Evolutionary conservation across 1,140 invertebrate species (phyloP).

Genomic region (Drosophila pachea): DNA sequence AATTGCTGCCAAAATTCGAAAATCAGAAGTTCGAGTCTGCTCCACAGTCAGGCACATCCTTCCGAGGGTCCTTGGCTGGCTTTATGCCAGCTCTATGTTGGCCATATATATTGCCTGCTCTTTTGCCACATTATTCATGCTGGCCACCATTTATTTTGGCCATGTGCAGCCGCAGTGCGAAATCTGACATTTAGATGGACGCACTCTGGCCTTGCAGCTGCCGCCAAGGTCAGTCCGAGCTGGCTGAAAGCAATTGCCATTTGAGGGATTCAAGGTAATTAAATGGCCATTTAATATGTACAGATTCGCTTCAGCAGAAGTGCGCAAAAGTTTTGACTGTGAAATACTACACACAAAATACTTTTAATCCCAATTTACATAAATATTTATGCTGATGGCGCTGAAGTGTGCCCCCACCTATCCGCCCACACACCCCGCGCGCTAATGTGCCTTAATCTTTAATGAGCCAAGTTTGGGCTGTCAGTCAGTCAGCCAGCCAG

Average conservation of each 20-base stretch:
- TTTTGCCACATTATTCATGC: too few relatives aligned
- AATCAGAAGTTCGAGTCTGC: too few relatives aligned
- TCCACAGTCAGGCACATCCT: too few relatives aligned
- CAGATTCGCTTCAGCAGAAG: slow-evolving; percentile 1
- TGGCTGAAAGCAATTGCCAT: slow-evolving; percentile 31
- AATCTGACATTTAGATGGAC: slow-evolving; percentile 46
- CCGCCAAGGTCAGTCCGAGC: slow-evolving; percentile 44
- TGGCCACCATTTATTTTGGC: slow-evolving; percentile 41
- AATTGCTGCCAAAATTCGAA: slow-evolving; percentile 1
- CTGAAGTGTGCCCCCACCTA: slow-evolving; percentile 46
- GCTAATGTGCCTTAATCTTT: slow-evolving; percentile 77
- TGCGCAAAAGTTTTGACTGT: slow-evolving; percentile 36
- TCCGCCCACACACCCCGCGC: slow-evolving; percentile 48
- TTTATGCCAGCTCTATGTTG: too few relatives aligned
- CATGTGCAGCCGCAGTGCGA: slow-evolving; percentile 42
- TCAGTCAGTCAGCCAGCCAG: slow-evolving; percentile 32
- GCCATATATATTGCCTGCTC: too few relatives aligned
- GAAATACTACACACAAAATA: slow-evolving; percentile 62
- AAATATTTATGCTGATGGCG: slow-evolving; percentile 75
- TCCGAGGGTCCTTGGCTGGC: too few relatives aligned
- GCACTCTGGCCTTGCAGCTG: too few relatives aligned
- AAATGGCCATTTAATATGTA: slow-evolving; percentile 58
- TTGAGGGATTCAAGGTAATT: slow-evolving; percentile 55
- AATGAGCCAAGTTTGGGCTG: slow-evolving; percentile 67
- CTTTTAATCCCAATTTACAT: slow-evolving; percentile 75